These are phyloP conservation scores for Stictonetta naevosa DNA, from an alignment of 2,113 vertebrate species.

Conservation along the genomic window DNA sequence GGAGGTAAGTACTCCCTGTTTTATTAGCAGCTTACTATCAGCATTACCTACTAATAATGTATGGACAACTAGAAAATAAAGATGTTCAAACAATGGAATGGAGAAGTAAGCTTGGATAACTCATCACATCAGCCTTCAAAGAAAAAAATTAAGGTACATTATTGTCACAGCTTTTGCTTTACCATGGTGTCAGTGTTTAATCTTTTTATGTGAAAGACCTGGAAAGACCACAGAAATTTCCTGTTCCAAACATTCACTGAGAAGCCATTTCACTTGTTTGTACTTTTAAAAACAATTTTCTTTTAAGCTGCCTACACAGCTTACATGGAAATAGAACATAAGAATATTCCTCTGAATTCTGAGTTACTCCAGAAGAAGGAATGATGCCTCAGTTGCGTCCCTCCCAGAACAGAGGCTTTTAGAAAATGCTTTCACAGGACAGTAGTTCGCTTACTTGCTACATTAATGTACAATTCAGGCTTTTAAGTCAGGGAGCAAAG, in stretches of 20 bases:
- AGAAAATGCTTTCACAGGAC: neutral
- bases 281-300: too few species aligned
- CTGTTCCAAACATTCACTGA: neutral
- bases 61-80: neutral
- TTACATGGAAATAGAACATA: neutral
- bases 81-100: neutral
- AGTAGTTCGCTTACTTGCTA: neutral
- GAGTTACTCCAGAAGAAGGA: neutral
- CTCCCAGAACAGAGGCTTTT: neutral
- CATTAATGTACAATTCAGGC: neutral
- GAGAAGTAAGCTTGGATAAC: neutral
- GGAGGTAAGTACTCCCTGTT: neutral
- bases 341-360: neutral
- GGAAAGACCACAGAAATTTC: slow-evolving; percentile 25
- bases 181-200: slow-evolving; percentile 8
- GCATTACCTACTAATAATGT: neutral
- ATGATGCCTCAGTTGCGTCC: neutral
- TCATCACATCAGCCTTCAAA: neutral
- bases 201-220: neutral
- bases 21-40: neutral
- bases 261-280: neutral
- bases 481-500: neutral
- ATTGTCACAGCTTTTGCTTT: slow-evolving; percentile 15
- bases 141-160: neutral
- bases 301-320: neutral